Evolutionary conservation across 1,140 invertebrate genomes (phyloP).

Genomic region (Venustaconcha ellipsiformis): DNA sequence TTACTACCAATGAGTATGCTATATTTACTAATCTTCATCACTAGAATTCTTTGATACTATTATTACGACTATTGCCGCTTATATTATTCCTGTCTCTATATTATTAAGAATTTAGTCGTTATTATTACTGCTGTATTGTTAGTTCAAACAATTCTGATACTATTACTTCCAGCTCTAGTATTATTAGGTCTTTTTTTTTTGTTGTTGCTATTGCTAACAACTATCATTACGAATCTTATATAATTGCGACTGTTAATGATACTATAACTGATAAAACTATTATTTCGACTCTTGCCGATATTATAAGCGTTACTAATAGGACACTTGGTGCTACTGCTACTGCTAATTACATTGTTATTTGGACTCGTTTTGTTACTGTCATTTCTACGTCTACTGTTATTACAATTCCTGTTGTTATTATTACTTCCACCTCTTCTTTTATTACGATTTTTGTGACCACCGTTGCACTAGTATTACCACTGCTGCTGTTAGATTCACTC

Average conservation of each 20-base stretch:
- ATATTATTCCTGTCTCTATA: no score
- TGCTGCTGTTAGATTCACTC: no score
- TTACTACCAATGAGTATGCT: no score
- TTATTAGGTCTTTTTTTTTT: constrained; percentile 16
- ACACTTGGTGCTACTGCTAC: constrained; percentile 12
- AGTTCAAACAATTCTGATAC: constrained; percentile 7
- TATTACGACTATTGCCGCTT: no score
- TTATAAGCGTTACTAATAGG: constrained; percentile 13
- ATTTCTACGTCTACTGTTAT: constrained; percentile 18
- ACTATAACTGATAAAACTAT: constrained; percentile 16
- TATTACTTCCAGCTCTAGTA: constrained; percentile 15
- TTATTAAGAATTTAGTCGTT: no score
- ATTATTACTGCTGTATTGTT: constrained; percentile 12
- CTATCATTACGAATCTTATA: neutral
- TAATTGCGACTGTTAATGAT: constrained; percentile 16
- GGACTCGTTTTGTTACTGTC: constrained; percentile 17
- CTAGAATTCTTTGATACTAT: no score
- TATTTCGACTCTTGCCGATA: constrained; percentile 19
- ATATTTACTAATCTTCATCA: no score
- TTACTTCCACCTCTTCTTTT: no score
- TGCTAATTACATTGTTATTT: constrained; percentile 19
- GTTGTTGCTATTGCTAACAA: constrained; percentile 21
- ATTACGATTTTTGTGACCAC: no score
- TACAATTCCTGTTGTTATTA: neutral
- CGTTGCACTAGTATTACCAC: no score